Conservation (phyloP, 2,797 vertebrate species). For the Chiloscyllium punctatum region DNA sequence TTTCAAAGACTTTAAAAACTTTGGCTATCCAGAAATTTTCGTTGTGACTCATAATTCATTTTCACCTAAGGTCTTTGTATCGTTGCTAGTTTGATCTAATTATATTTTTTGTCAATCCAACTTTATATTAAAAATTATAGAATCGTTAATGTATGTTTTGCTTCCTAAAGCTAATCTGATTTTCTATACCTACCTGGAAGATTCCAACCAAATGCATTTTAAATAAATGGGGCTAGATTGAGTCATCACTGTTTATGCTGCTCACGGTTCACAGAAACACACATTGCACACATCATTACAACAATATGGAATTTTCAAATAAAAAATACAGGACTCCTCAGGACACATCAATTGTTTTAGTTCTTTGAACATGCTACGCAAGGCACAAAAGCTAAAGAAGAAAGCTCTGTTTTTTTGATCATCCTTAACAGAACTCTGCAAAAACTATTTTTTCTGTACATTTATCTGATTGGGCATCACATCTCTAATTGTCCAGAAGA, state of each 20-base stretch:
- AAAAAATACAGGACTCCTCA: not conserved
- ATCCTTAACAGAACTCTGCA: not conserved
- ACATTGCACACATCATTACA: not conserved
- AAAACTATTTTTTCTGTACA: no score
- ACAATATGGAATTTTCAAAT: not conserved
- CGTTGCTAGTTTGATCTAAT: no score
- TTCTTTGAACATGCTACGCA: not conserved
- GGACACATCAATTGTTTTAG: not conserved
- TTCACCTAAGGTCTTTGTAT: no score
- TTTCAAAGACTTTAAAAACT: no score
- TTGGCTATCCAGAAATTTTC: no score
- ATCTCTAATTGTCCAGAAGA: no score
- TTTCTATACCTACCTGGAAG: not conserved
- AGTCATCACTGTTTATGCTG: not conserved
- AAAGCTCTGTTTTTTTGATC: not conserved
- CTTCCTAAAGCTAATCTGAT: not conserved
- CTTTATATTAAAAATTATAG: no score
- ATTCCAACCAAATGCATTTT: not conserved
- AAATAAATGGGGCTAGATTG: not conserved
- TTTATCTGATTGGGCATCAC: no score
- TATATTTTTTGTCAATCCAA: no score
- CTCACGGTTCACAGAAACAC: not conserved
- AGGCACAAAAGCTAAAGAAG: not conserved
- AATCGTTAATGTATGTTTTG: not conserved
- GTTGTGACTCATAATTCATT: no score